phyloP scores from a whole-genome alignment of 2,113 vertebrate species.

The Dermatemys mawii region DNA sequence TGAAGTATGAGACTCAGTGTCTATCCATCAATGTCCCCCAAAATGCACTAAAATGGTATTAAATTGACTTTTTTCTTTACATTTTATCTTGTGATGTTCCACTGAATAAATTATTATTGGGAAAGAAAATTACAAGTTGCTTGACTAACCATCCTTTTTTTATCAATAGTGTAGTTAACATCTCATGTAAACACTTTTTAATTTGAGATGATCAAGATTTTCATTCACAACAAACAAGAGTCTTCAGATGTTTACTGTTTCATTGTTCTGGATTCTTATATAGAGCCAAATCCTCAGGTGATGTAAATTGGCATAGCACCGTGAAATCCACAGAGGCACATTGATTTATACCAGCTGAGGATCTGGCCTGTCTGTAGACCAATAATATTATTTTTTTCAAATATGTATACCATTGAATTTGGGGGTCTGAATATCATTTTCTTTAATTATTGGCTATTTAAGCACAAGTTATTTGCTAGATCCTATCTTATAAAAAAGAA shows the following conservation, averaged over 20 bases:
- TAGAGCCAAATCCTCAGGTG: neutral
- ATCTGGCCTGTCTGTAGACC: neutral
- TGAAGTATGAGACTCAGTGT: neutral
- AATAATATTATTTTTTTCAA: neutral
- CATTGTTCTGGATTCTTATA: neutral
- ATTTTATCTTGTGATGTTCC: neutral
- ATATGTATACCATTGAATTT: neutral
- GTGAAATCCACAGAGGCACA: neutral
- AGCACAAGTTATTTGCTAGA: slow-evolving; percentile 3
- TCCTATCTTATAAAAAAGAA: neutral
- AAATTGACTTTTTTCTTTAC: no score
- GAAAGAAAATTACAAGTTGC: neutral
- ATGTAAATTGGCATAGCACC: neutral
- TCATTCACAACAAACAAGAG: rapidly evolving
- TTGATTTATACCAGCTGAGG: neutral
- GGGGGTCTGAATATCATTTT: neutral
- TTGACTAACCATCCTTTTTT: neutral
- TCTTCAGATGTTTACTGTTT: neutral
- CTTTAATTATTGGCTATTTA: neutral
- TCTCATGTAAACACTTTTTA: neutral
- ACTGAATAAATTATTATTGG: neutral
- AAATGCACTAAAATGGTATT: neutral
- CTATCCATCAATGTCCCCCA: neutral
- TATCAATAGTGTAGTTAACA: neutral
- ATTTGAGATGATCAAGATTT: neutral